phyloP scores from a whole-genome alignment of 2,797 vertebrate species.

The Syndactyla subalaris region DNA sequence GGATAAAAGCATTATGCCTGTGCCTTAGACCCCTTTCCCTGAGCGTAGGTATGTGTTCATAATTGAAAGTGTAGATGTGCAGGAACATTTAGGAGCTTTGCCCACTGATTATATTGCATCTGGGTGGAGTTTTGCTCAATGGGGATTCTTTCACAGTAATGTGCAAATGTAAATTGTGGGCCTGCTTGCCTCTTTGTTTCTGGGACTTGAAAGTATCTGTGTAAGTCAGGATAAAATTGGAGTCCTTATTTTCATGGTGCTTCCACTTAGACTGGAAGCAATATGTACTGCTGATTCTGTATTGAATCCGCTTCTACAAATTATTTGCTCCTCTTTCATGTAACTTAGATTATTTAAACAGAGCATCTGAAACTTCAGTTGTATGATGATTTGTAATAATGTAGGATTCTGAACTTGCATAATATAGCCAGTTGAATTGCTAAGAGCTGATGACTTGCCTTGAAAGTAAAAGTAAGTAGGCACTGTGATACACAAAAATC shows the following conservation, averaged over 20 bases:
- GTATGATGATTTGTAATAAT: not conserved
- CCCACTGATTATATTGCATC: not conserved
- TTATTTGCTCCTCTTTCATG: not conserved
- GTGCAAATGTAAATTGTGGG: not conserved
- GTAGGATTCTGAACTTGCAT: not conserved
- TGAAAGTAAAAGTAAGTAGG: not conserved
- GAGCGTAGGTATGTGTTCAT: not conserved
- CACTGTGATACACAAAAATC: not conserved
- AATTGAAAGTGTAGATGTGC: not conserved
- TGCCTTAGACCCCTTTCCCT: not conserved
- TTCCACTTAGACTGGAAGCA: not conserved
- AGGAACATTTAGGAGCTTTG: not conserved
- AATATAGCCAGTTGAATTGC: not conserved
- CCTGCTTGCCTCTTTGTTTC: not conserved
- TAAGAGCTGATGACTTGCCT: not conserved
- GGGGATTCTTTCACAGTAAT: not conserved
- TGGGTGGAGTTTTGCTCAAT: not conserved
- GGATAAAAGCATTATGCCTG: not conserved
- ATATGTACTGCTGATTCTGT: not conserved
- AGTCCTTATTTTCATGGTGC: not conserved
- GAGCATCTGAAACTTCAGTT: not conserved
- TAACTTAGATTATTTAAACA: not conserved
- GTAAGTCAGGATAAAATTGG: not conserved
- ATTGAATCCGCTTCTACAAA: not conserved
- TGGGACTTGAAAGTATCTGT: not conserved